Base-by-base conservation (phyloP, 2,888 invertebrate species). In the Tribolium freemani region DNA sequence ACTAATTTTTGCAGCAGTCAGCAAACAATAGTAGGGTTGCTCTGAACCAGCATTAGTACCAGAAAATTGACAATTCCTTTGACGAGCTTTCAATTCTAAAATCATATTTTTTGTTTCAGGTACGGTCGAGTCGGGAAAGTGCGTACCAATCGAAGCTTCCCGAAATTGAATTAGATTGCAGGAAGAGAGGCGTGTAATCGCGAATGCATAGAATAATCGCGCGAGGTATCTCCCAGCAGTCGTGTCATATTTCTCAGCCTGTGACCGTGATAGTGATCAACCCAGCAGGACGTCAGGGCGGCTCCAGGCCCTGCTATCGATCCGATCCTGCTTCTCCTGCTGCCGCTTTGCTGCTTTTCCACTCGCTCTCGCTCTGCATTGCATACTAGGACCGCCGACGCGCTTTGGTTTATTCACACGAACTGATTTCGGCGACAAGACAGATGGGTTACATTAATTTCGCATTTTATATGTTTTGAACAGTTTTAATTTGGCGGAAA, bases 251-350 rank as follows among this genome's bases (percentile, higher is more conserved):
- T 79, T 79, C 79, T 78, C 77, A 69, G 75, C 74, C 73, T 73
- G 71, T 73, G 78, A 76, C 78, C 77, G 76, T 75, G 80, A 79
- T 79, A 79, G 79, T 76, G 69, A 76, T 74, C 73, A 73, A 73
- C 69, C 75, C 72, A 71, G 75, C 77, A 75, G 75, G 77, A 76
- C 77, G 77, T 77, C 79, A 78, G 80, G 80, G 81, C 82, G 82
- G 82, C 80, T 82, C 82, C 82, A 70, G 68, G 72, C 72, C 73
- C 74, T 58, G 72, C 75, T 82, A 82, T 82, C 80, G 82, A 82
- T 82, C 79, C 73, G 69, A 51, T 77, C 74, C 76, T 75, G 75
- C 73, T 78, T 69, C 72, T 70, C 66, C 70, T 60, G 71, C 73
- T 61, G 51, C 51, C 63, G 69, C 58, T 73, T 61, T 67, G 58